These are phyloP conservation scores for Aurelia coerulea DNA, from an alignment of 30 jellyfish, hydroid and myxozoan genomes.

Conservation along the genomic window DNA sequence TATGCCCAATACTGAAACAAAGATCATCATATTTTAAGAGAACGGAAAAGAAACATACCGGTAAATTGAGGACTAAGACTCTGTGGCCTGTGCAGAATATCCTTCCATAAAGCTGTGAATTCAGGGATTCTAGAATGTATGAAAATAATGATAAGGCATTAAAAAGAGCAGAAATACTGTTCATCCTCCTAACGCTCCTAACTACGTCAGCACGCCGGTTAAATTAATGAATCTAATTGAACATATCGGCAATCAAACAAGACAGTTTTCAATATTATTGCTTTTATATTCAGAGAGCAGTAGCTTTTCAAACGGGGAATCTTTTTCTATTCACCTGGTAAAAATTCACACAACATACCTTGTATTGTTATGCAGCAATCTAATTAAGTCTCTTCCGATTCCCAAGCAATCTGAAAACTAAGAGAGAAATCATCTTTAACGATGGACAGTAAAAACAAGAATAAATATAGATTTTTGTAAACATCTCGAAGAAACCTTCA, in stretches of 20 bases:
- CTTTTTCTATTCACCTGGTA: neutral
- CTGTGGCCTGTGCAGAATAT: conserved; percentile 86
- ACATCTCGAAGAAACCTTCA: too few relatives aligned
- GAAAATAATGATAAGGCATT: neutral
- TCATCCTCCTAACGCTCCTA: too few relatives aligned
- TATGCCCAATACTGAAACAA: too few relatives aligned
- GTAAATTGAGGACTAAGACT: conserved; percentile 83
- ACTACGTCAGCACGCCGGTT: too few relatives aligned
- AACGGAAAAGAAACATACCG: conserved; percentile 43
- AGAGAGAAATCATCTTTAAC: neutral
- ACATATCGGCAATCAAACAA: too few relatives aligned
- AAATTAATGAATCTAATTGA: too few relatives aligned
- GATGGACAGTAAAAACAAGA: too few relatives aligned
- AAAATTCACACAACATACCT: conserved; percentile 39
- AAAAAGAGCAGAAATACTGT: conserved; percentile 1
- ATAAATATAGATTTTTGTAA: too few relatives aligned
- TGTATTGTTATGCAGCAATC: conserved; percentile 78
- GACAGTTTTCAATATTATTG: too few relatives aligned
- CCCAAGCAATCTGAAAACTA: conserved; percentile 84
- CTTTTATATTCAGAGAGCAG: too few relatives aligned
- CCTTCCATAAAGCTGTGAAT: conserved; percentile 95
- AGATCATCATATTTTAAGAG: too few relatives aligned
- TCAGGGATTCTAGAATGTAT: conserved; percentile 82
- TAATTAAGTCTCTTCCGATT: conserved; percentile 90
- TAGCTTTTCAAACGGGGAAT: too few relatives aligned